These are phyloP conservation scores for Xenopus petersii DNA, from an alignment of 2,797 vertebrate species.

Conservation along the genomic window DNA sequence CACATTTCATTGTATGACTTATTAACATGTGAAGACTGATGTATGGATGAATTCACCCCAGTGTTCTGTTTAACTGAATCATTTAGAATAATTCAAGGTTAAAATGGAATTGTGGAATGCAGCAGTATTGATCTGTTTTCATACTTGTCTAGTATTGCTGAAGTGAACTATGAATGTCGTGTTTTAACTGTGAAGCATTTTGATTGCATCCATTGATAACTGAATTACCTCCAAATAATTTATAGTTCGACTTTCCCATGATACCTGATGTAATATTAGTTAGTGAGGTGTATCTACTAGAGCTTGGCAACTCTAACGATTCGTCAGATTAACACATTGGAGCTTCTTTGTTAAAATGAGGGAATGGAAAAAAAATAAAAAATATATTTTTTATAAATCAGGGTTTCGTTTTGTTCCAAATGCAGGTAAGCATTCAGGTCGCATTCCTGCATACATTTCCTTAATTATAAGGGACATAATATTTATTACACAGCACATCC, in stretches of 20 bases:
- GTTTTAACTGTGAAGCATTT: conserved; percentile 61
- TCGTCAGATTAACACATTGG: conserved; percentile 62
- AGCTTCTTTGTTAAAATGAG: too few species aligned
- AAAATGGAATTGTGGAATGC: conserved; percentile 3
- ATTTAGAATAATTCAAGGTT: conserved; percentile 1
- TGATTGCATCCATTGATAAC: conserved; percentile 58
- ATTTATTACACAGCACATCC: conserved; percentile 30
- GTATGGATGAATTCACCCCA: conserved; percentile 18
- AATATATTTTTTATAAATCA: too few species aligned
- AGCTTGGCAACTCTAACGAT: conserved; percentile 57
- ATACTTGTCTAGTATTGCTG: neutral
- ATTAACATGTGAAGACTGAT: too few species aligned
- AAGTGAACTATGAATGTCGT: conserved; percentile 58
- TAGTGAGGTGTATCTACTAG: conserved; percentile 55
- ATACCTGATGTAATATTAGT: conserved; percentile 60
- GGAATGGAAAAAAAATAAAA: too few species aligned
- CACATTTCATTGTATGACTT: too few species aligned
- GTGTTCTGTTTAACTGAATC: neutral
- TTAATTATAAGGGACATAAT: conserved; percentile 37
- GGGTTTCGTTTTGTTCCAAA: neutral
- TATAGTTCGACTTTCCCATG: conserved; percentile 55
- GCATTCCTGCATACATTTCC: conserved; percentile 24
- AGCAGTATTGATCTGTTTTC: conserved; percentile 15
- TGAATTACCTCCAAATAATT: conserved; percentile 59
- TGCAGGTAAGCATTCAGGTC: conserved; percentile 7